Conservation (phyloP, 1,140 invertebrate species). For the Eumeta japonica region DNA sequence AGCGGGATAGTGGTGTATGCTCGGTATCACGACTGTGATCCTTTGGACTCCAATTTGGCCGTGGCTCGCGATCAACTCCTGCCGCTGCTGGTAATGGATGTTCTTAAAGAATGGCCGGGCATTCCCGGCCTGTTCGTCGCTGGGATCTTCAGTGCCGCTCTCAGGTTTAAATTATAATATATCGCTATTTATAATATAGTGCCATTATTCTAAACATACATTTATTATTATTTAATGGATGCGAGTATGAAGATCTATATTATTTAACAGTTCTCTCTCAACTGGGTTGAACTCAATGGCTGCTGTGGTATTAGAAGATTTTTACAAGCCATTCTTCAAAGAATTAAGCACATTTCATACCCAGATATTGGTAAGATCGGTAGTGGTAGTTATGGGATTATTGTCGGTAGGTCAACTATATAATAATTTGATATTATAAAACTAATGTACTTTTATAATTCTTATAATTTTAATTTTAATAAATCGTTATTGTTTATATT, state of each 20-base stretch:
- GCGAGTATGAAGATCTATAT: not conserved
- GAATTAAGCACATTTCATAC: constrained; percentile 63
- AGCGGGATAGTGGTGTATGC: constrained; percentile 78
- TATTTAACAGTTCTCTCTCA: constrained; percentile 32
- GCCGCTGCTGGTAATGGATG: constrained; percentile 73
- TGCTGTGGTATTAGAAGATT: constrained; percentile 84
- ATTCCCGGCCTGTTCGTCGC: constrained; percentile 76
- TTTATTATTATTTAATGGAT: not conserved
- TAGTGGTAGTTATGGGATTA: constrained; percentile 67
- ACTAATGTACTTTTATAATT: constrained; percentile 1
- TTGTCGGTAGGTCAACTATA: constrained; percentile 47
- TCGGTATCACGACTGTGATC: constrained; percentile 81
- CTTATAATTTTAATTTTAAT: constrained; percentile 1
- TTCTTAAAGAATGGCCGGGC: constrained; percentile 65
- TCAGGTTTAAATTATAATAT: constrained; percentile 61
- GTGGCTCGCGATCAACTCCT: constrained; percentile 67
- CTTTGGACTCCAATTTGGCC: constrained; percentile 66
- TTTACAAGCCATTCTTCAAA: constrained; percentile 66
- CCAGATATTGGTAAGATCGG: constrained; percentile 67
- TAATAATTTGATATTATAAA: not conserved
- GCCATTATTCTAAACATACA: not conserved
- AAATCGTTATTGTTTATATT: constrained; percentile 7
- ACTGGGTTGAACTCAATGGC: constrained; percentile 90
- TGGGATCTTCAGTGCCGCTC: constrained; percentile 75
- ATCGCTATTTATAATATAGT: not conserved